Evolutionary conservation across 2,797 vertebrate genomes (phyloP).

Genomic region (Phataginus tricuspis): DNA sequence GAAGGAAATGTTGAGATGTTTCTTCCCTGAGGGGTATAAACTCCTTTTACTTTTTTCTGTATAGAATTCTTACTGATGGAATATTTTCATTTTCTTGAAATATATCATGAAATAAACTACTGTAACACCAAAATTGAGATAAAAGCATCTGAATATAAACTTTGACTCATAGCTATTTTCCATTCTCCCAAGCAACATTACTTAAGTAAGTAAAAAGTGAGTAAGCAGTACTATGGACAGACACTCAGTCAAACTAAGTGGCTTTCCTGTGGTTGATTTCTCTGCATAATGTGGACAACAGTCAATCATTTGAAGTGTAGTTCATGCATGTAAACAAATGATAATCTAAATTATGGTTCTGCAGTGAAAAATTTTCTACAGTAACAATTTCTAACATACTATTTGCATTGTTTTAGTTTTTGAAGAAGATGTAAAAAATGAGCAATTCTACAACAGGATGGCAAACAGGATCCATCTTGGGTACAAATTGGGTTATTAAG

Average conservation of each 20-base stretch:
- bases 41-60: neutral
- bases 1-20: neutral
- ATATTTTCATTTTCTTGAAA: constrained; percentile 20
- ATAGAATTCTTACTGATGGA: neutral
- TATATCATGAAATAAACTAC: neutral
- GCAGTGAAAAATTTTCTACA: neutral
- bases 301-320: neutral
- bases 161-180: neutral
- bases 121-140: neutral
- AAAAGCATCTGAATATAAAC: neutral
- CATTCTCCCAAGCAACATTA: neutral
- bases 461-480: neutral
- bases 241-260: neutral
- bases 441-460: neutral
- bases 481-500: neutral
- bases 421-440: neutral
- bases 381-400: neutral
- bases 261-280: neutral
- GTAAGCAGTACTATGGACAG: neutral
- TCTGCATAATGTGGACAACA: neutral
- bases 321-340: neutral
- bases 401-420: neutral
- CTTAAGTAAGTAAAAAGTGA: neutral
- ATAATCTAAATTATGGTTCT: neutral
- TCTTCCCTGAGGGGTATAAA: neutral